Conservation (phyloP, 2,113 vertebrate species). For the Taxidea taxus region DNA sequence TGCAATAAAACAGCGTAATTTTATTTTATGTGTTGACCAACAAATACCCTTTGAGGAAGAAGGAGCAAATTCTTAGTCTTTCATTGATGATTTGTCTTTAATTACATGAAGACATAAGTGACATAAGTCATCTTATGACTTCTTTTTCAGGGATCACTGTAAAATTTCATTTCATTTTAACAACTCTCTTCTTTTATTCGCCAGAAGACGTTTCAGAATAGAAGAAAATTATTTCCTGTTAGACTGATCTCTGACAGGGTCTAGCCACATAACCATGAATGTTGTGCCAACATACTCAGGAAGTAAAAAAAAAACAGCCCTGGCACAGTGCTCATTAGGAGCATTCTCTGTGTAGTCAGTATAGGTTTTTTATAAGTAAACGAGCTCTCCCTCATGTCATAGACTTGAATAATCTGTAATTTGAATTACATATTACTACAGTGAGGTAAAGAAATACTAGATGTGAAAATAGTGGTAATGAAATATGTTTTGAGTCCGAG, state of each 20-base stretch:
- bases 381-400: background rate
- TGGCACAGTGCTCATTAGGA: background rate
- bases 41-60: background rate
- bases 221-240: constrained; percentile 35
- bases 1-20: constrained; percentile 19
- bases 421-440: constrained; percentile 32
- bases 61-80: background rate
- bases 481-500: constrained; percentile 1
- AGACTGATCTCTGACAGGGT: background rate
- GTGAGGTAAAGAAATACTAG: background rate
- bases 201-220: constrained; percentile 15
- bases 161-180: constrained; percentile 35
- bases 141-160: constrained; percentile 7
- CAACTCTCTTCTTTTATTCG: background rate
- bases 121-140: no score
- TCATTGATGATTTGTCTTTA: constrained; percentile 33
- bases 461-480: constrained; percentile 2
- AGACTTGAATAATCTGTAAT: background rate
- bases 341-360: background rate
- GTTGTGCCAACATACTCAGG: background rate
- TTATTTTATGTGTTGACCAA: constrained; percentile 14
- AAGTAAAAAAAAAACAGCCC: background rate
- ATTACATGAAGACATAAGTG: background rate
- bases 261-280: constrained; percentile 3
- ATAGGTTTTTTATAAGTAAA: constrained; percentile 46